Percentiles rank a stretch among this genome's conserved stretches.
Evolutionary conservation across 2,113 vertebrate genomes (phyloP).

Genomic region (Dryoscopus gambensis): DNA sequence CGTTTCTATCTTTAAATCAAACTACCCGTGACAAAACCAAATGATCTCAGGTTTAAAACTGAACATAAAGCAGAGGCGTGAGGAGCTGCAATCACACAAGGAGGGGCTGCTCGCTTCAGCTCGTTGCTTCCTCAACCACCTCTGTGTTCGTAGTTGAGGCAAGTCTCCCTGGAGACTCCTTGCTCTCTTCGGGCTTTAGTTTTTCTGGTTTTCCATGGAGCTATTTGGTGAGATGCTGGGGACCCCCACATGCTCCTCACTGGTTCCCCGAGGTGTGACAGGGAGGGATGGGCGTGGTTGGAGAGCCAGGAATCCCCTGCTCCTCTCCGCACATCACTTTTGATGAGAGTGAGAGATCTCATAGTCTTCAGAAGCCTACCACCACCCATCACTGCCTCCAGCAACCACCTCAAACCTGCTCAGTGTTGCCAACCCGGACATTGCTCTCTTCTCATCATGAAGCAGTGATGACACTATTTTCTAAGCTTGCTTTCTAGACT

Average conservation of each 20-base stretch:
- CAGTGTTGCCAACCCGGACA: neutral
- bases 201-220: neutral
- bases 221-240: neutral
- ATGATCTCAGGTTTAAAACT: conserved; percentile 65
- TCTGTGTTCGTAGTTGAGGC: neutral
- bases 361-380: neutral
- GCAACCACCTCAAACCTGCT: neutral
- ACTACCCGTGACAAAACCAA: conserved; percentile 14
- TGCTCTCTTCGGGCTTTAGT: neutral
- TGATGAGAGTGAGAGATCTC: neutral
- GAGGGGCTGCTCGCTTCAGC: neutral
- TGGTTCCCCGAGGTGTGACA: neutral
- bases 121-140: neutral
- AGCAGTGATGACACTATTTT: neutral
- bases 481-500: neutral
- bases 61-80: conserved; percentile 25
- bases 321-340: neutral
- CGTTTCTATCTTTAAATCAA: conserved; percentile 22
- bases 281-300: neutral
- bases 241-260: neutral
- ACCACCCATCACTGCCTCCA: neutral
- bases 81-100: neutral
- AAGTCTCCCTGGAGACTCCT: neutral
- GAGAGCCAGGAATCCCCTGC: neutral
- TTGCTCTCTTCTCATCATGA: neutral